Base-by-base conservation (phyloP, 2,888 invertebrate genomes). In the Conops quadrifasciatus region DNA sequence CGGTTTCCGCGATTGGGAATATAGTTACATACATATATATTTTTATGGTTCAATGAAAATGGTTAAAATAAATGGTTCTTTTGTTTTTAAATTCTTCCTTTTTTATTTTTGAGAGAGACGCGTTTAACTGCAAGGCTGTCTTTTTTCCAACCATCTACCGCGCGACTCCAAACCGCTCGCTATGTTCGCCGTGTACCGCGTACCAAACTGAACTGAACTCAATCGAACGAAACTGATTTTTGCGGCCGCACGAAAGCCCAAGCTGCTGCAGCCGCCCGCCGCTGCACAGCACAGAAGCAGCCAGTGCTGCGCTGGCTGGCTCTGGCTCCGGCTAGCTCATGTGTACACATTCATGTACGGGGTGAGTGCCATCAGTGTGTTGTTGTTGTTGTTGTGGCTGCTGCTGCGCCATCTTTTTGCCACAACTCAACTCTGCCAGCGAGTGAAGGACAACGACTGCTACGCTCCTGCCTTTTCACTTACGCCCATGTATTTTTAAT, bases 121-220 rank as follows among this genome's bases (percentile, higher is more conserved):
- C n/a, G n/a, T n/a, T n/a, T n/a, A n/a, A n/a, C n/a, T n/a, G n/a
- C n/a, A n/a, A n/a, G n/a, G n/a, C n/a, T n/a, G n/a, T n/a, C n/a
- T n/a, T n/a, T n/a, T n/a, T n/a, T n/a, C n/a, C 5, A 36, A 36
- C 4, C 45, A 62, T 71, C 67, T 68, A 68, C 67, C 67, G 65
- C 63, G n/a, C 24, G 43, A 60, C n/a, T 64, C 47, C 43, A 73
- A 72, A 15, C 75, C 73, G 75, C 9, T 36, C 24, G 58, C 28
- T 75, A 76, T 79, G 80, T 79, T 78, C 76, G 73, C 77, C 79
- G 75, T 77, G 78, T 77, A 79, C 79, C 78, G 77, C 82, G 83
- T 80, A 79, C 78, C 78, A 82, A 80, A 81, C 77, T 80, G 78
- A 80, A 82, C 82, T 82, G 81, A 82, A 82, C 49, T 49, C n/a